A percentile compares a stretch with the other conserved stretches of the same genome.
These are phyloP conservation scores for Sussaba pulchella DNA, from an alignment of 2,888 invertebrate genomes.

Conservation along the genomic window DNA sequence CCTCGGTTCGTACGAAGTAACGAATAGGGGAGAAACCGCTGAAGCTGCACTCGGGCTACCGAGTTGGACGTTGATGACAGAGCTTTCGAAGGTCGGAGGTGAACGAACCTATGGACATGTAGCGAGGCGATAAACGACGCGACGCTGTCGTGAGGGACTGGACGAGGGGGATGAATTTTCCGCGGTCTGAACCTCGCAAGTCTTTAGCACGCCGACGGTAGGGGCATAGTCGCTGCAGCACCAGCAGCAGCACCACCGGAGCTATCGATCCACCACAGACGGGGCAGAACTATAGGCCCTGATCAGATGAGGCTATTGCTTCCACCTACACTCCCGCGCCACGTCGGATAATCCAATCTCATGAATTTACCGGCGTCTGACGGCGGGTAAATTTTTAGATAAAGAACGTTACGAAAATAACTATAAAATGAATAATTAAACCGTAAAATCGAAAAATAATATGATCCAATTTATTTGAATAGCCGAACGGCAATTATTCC, in stretches of 20 bases:
- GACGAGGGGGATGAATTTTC: constrained; percentile 53
- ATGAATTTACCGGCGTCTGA: constrained; percentile 55
- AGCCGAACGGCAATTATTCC: too few species aligned
- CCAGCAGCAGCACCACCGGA: neutral
- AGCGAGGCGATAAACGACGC: constrained; percentile 35
- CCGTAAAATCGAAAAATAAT: neutral
- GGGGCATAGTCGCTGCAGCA: neutral
- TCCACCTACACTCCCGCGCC: constrained; percentile 18
- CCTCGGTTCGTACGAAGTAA: neutral
- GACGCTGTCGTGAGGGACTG: constrained; percentile 45
- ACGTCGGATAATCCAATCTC: constrained; percentile 61
- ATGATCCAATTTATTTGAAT: too few species aligned
- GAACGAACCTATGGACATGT: constrained; percentile 51
- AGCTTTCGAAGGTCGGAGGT: constrained; percentile 59
- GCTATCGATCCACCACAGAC: constrained; percentile 55
- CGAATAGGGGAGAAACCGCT: constrained; percentile 1
- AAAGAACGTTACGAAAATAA: neutral
- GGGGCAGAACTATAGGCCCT: constrained; percentile 54
- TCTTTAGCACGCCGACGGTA: constrained; percentile 45
- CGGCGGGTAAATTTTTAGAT: constrained; percentile 28
- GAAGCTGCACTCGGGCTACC: constrained; percentile 17
- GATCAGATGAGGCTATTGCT: constrained; percentile 63
- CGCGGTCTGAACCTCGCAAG: constrained; percentile 50
- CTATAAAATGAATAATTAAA: neutral
- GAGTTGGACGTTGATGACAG: constrained; percentile 31